A percentile compares a stretch with the other conserved stretches of the same genome.
phyloP scores from a whole-genome alignment of 2,888 invertebrate genomes.

The Neria commutata region DNA sequence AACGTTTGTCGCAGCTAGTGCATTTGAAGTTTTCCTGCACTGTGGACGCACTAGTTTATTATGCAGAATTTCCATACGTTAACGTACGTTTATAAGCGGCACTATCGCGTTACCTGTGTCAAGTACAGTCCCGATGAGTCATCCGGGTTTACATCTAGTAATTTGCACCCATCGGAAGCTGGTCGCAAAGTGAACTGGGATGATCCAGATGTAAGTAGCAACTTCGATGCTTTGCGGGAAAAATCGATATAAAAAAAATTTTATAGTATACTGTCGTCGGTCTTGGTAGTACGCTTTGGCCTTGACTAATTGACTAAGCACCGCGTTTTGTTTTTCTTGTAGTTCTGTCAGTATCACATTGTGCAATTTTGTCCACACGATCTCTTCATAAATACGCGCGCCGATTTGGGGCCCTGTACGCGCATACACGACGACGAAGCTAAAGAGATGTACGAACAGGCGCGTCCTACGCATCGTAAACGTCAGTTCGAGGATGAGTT shows the following conservation, averaged over 20 bases:
- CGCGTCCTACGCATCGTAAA: constrained; percentile 78
- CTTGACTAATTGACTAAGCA: no score
- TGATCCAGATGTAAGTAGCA: constrained; percentile 83
- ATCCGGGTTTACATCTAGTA: no score
- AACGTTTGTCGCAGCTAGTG: constrained; percentile 31
- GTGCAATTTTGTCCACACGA: constrained; percentile 99
- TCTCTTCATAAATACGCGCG: constrained; percentile 95
- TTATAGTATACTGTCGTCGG: not conserved
- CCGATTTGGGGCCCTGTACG: constrained; percentile 91
- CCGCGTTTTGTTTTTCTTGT: no score
- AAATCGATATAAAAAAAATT: not conserved
- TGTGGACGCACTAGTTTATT: not conserved
- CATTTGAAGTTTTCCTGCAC: constrained; percentile 25
- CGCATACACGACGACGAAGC: constrained; percentile 97
- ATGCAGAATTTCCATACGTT: not conserved
- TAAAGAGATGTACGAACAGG: constrained; percentile 81
- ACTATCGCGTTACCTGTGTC: constrained; percentile 79
- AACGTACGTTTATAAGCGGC: constrained; percentile 64
- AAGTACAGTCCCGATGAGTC: constrained; percentile 75
- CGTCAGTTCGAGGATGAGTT: constrained; percentile 96
- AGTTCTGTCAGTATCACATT: constrained; percentile 96
- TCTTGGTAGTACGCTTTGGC: no score
- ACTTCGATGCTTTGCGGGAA: no score
- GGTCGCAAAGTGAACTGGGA: constrained; percentile 84
- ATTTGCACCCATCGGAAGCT: constrained; percentile 90